phyloP scores from a whole-genome alignment of 2,113 vertebrate species.

The Bubo scandiacus region DNA sequence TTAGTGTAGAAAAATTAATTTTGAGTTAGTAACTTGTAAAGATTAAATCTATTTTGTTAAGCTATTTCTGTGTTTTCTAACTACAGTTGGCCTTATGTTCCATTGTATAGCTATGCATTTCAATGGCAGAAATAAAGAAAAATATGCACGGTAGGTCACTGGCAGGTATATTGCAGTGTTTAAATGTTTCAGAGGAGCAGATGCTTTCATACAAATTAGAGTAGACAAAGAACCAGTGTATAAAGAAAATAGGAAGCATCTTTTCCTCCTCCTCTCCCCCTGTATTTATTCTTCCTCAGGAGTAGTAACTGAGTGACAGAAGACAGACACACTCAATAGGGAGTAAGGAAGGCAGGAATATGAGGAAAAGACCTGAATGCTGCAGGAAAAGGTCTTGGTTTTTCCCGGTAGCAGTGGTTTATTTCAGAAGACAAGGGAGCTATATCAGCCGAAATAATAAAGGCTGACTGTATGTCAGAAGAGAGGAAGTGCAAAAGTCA shows the following conservation, averaged over 20 bases:
- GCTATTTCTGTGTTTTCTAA: neutral
- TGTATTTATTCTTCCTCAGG: neutral
- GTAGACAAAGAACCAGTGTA: rapidly evolving
- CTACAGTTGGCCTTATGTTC: neutral
- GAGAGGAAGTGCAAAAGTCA: conserved; percentile 20
- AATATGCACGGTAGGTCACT: neutral
- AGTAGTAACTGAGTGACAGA: neutral
- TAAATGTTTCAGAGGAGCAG: neutral
- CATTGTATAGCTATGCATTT: neutral
- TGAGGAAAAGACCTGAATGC: neutral
- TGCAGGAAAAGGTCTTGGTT: neutral
- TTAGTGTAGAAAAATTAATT: neutral
- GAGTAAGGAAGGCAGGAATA: rapidly evolving
- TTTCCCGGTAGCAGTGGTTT: neutral
- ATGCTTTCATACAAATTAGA: neutral
- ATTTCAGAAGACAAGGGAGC: neutral
- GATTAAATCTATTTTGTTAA: neutral
- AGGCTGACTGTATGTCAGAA: neutral
- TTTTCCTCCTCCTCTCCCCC: neutral
- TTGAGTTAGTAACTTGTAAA: neutral
- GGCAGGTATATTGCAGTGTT: neutral
- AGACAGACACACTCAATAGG: neutral
- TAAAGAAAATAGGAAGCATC: neutral
- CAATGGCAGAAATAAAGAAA: neutral
- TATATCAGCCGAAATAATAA: neutral